Evolutionary conservation across 64 coral and sea anemone species (phyloP).

Genomic region (Stichodactyla helianthus): DNA sequence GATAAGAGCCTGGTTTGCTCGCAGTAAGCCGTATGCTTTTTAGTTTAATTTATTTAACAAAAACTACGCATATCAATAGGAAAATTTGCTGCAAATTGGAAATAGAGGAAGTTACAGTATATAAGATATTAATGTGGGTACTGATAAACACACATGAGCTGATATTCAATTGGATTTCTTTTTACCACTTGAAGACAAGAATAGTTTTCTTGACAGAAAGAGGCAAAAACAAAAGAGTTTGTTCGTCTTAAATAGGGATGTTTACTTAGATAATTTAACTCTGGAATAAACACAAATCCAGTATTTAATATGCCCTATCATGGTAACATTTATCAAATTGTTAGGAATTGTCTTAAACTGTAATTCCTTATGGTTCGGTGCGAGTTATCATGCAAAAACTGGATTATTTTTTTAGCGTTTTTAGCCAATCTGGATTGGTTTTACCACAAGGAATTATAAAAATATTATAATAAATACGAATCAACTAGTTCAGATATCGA

Average conservation of each 20-base stretch:
- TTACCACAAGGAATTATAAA: background rate
- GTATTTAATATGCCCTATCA: background rate
- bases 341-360: background rate
- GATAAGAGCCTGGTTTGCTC: too few relatives aligned
- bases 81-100: background rate
- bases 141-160: background rate
- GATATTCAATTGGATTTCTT: background rate
- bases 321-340: background rate
- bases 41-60: too few relatives aligned
- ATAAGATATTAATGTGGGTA: background rate
- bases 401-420: background rate
- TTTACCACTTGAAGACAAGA: background rate
- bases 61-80: background rate
- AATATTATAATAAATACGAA: background rate
- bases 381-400: background rate
- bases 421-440: background rate
- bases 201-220: background rate
- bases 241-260: background rate
- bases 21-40: too few relatives aligned
- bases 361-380: background rate
- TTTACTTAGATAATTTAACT: background rate
- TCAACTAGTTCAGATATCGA: background rate
- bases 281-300: background rate
- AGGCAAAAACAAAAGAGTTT: background rate
- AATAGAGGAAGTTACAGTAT: background rate